Conservation (phyloP, 2,888 invertebrate genomes). For the Reticulitermes lucifugus region DNA sequence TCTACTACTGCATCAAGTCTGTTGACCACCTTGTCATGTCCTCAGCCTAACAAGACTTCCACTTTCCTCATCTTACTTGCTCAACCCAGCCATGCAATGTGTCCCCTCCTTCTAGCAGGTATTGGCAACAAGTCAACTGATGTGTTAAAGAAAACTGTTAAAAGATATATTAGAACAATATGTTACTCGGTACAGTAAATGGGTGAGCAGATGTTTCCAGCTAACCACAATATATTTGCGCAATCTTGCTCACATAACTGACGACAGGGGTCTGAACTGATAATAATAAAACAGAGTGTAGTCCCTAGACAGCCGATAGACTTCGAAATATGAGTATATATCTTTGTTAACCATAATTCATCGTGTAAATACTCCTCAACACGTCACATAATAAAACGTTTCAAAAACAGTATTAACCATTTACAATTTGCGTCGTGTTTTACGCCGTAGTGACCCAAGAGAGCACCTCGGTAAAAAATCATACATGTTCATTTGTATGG, state of each 20-base stretch:
- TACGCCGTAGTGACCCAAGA: neutral
- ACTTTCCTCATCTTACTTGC: neutral
- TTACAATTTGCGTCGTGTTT: neutral
- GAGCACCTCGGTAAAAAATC: neutral
- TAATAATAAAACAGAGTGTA: neutral
- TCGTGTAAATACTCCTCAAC: neutral
- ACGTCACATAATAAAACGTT: neutral
- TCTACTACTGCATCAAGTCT: neutral
- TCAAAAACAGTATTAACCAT: neutral
- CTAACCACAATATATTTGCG: neutral
- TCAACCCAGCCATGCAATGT: neutral
- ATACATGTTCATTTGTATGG: too few relatives aligned
- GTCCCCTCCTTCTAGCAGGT: neutral
- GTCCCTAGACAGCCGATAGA: neutral
- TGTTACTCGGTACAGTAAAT: neutral
- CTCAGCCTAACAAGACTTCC: neutral
- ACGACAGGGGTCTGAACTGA: neutral
- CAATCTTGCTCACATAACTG: neutral
- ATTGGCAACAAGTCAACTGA: conserved; percentile 1
- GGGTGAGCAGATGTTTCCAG: neutral
- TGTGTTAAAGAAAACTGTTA: neutral
- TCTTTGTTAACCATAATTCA: neutral
- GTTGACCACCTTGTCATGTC: neutral
- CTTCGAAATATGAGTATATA: neutral
- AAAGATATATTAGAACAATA: conserved; percentile 4